phyloP scores from a whole-genome alignment of 2,113 vertebrate species.

The Gorilla gorilla region DNA sequence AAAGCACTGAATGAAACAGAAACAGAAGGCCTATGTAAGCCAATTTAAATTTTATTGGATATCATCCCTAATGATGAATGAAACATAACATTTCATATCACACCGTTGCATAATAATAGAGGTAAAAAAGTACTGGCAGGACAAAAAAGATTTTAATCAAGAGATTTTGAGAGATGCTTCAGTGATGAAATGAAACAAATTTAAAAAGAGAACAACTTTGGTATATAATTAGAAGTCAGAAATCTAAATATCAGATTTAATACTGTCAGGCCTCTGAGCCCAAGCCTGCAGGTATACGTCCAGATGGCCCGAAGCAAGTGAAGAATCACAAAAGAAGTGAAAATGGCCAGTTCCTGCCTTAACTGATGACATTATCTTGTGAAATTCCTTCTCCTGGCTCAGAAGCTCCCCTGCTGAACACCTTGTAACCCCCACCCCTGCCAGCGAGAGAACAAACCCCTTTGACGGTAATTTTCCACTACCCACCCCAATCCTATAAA shows the following conservation, averaged over 20 bases:
- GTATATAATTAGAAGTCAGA: not conserved
- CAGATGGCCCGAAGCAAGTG: too few species aligned
- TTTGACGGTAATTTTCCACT: too few species aligned
- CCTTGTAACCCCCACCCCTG: too few species aligned
- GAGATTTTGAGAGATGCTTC: not conserved
- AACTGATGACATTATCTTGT: too few species aligned
- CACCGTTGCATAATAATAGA: not conserved
- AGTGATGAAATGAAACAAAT: not conserved
- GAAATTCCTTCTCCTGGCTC: too few species aligned
- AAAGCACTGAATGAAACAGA: not conserved
- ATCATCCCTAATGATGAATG: not conserved
- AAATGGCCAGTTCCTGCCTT: too few species aligned
- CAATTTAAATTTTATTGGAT: slow-evolving; percentile 26
- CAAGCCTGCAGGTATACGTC: too few species aligned
- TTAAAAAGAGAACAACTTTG: not conserved
- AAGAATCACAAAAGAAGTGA: too few species aligned
- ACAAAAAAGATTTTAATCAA: not conserved
- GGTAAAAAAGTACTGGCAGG: not conserved
- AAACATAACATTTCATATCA: slow-evolving; percentile 38
- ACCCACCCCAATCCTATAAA: too few species aligned
- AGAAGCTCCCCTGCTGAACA: too few species aligned
- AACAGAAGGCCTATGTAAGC: not conserved
- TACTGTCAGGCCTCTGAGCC: too few species aligned
- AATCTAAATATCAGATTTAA: not conserved
- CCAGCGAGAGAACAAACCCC: too few species aligned